Conservation (phyloP, 2,113 vertebrate species). For the pig (Sus scrofa) region DNA sequence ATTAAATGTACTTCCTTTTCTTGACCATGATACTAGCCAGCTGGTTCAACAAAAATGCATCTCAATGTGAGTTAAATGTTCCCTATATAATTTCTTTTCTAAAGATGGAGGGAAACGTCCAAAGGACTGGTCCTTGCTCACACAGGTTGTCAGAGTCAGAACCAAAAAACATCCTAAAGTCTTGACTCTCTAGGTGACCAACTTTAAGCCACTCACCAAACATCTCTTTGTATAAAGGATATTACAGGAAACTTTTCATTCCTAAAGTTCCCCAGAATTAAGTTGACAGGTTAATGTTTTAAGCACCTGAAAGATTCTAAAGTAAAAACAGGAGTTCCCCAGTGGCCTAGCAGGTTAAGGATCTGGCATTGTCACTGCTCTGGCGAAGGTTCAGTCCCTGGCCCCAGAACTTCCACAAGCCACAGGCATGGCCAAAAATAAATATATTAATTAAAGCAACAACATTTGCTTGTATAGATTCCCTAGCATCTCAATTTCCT, state of each 20-base stretch:
- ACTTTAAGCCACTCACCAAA: conserved; percentile 10
- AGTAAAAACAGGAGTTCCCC: neutral
- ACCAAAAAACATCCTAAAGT: neutral
- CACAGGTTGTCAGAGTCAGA: neutral
- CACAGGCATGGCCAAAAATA: too few relatives aligned
- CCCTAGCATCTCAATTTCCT: neutral
- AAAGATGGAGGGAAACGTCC: neutral
- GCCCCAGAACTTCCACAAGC: too few relatives aligned
- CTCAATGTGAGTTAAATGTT: neutral
- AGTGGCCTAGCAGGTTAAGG: too few relatives aligned
- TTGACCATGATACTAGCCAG: neutral
- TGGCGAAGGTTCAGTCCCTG: too few relatives aligned
- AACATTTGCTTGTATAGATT: neutral
- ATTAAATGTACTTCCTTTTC: neutral
- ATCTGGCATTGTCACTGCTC: too few relatives aligned
- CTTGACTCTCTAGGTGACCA: neutral
- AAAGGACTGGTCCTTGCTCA: neutral
- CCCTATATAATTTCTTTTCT: neutral
- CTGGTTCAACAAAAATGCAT: neutral
- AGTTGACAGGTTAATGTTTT: neutral
- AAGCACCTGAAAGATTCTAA: neutral
- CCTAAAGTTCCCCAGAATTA: neutral
- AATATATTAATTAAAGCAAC: too few relatives aligned
- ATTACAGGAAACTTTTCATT: neutral
- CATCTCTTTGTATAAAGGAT: neutral